These are phyloP conservation scores for Thunnus albacares DNA, from an alignment of 2,797 vertebrate genomes.

Conservation along the genomic window DNA sequence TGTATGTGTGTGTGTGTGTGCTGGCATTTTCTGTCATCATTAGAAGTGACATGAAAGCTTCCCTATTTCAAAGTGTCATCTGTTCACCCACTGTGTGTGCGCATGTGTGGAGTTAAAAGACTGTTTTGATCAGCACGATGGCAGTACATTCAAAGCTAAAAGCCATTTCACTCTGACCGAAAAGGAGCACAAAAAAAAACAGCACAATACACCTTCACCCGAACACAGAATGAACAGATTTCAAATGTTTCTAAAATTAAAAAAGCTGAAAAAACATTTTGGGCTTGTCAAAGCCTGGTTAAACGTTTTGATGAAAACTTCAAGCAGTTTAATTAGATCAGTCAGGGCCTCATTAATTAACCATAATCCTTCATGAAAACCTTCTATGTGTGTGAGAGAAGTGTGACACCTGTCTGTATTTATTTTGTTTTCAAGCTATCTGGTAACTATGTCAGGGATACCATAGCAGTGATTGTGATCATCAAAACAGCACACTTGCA, in stretches of 20 bases:
- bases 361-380: constrained; percentile 25
- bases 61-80: constrained; percentile 75
- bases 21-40: constrained; percentile 67
- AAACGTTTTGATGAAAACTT: constrained; percentile 32
- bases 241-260: constrained; percentile 28
- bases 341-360: constrained; percentile 10
- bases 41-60: constrained; percentile 75
- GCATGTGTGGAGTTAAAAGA: constrained; percentile 63
- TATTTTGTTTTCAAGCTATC: constrained; percentile 64
- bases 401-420: constrained; percentile 33
- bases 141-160: constrained; percentile 61
- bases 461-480: constrained; percentile 71
- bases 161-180: constrained; percentile 42
- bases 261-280: constrained; percentile 12
- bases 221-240: constrained; percentile 1
- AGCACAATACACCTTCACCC: not conserved
- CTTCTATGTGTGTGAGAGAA: constrained; percentile 8
- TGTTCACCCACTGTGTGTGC: constrained; percentile 58
- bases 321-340: constrained; percentile 27
- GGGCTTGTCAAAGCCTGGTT: constrained; percentile 3
- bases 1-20: constrained; percentile 30
- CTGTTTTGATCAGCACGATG: constrained; percentile 65
- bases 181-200: constrained; percentile 19
- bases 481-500: constrained; percentile 51
- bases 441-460: constrained; percentile 66